Conservation (phyloP, 1,140 invertebrate species). For the Drepana arcuata region DNA sequence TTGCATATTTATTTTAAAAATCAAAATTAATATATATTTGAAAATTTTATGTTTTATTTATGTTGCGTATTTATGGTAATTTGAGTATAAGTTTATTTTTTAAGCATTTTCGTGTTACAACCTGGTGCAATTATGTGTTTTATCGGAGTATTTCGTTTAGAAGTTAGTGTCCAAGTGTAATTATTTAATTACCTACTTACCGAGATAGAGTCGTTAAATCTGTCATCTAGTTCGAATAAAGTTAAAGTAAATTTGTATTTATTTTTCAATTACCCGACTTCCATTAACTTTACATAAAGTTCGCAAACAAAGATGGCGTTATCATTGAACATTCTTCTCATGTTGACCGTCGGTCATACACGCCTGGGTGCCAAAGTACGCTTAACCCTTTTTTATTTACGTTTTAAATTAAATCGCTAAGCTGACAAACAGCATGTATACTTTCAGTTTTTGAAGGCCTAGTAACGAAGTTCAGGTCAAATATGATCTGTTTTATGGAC, state of each 20-base stretch:
- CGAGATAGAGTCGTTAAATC: slow-evolving; percentile 25
- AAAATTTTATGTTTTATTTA: slow-evolving; percentile 24
- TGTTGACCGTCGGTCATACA: too few relatives aligned
- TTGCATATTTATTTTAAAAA: slow-evolving; percentile 43
- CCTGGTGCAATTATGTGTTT: slow-evolving; percentile 53
- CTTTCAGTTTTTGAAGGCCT: too few relatives aligned
- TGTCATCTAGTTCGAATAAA: slow-evolving; percentile 58
- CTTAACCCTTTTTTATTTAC: too few relatives aligned
- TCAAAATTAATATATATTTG: slow-evolving; percentile 51
- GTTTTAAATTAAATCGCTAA: too few relatives aligned
- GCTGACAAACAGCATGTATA: too few relatives aligned
- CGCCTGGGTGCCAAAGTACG: too few relatives aligned
- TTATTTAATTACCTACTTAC: slow-evolving; percentile 19
- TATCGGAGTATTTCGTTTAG: slow-evolving; percentile 20
- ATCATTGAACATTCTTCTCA: too few relatives aligned
- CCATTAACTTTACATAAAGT: too few relatives aligned
- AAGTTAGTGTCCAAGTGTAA: slow-evolving; percentile 29
- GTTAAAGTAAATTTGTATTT: slow-evolving; percentile 33
- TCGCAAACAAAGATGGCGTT: too few relatives aligned
- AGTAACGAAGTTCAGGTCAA: too few relatives aligned
- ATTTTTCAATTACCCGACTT: slow-evolving; percentile 11
- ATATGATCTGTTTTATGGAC: too few relatives aligned
- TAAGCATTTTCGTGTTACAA: slow-evolving; percentile 51
- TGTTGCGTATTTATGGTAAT: slow-evolving; percentile 22
- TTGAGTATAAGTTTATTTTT: slow-evolving; percentile 23